A percentile compares a stretch with the other conserved stretches of the same genome.
phyloP scores from a whole-genome alignment of 2,797 vertebrate species.

The Danio albolineatus region DNA sequence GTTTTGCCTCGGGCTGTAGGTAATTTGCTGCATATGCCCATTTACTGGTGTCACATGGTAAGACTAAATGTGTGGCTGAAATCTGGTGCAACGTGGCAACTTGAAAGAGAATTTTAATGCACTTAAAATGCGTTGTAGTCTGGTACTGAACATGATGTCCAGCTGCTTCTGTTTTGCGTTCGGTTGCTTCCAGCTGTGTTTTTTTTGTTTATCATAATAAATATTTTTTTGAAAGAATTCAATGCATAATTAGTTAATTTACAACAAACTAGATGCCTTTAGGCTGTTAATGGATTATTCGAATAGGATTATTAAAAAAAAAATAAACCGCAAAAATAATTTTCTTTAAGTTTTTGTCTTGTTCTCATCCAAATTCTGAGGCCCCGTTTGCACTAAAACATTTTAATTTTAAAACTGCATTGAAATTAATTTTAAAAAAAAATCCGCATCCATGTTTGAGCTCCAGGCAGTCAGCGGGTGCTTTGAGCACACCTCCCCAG shows the following conservation, averaged over 20 bases:
- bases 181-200: constrained; percentile 3
- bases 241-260: background rate
- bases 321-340: no score
- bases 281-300: constrained; percentile 15
- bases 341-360: no score
- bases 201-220: constrained; percentile 46
- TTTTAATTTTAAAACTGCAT: no score
- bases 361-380: no score
- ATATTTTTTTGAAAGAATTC: constrained; percentile 37
- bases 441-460: no score
- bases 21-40: constrained; percentile 21
- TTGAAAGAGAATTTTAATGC: constrained; percentile 21
- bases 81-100: constrained; percentile 21
- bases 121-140: constrained; percentile 34
- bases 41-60: constrained; percentile 26
- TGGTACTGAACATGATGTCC: constrained; percentile 6
- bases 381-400: no score
- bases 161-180: constrained; percentile 14
- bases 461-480: no score
- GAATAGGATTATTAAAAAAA: constrained; percentile 18
- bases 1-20: constrained; percentile 21
- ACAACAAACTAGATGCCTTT: background rate
- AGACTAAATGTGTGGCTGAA: background rate
- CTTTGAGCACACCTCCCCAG: no score
- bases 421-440: no score